Evolutionary conservation across 2,888 invertebrate genomes (phyloP).

Genomic region (Linnaemya tessellans): DNA sequence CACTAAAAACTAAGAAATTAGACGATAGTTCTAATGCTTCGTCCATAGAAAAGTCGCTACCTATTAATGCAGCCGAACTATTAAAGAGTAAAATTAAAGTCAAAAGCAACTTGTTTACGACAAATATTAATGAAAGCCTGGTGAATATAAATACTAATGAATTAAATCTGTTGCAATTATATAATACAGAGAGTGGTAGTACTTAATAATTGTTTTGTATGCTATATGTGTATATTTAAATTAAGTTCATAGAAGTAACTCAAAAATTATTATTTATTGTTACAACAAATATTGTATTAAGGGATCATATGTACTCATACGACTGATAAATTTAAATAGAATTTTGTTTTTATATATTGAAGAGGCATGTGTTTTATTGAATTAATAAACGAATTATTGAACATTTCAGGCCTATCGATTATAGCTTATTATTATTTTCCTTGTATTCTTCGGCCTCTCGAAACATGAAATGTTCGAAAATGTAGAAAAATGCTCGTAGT

Average conservation of each 20-base stretch:
- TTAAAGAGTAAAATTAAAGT: slow-evolving; percentile 80
- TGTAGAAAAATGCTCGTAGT: too few relatives aligned
- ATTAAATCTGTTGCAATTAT: slow-evolving; percentile 51
- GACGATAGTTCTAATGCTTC: background rate
- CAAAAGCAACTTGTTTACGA: slow-evolving; percentile 78
- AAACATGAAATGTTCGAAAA: too few relatives aligned
- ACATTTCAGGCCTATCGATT: too few relatives aligned
- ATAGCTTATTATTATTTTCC: too few relatives aligned
- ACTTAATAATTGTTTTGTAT: slow-evolving; percentile 36
- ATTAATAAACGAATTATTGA: too few relatives aligned
- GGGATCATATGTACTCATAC: background rate
- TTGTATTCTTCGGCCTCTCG: too few relatives aligned
- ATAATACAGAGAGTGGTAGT: slow-evolving; percentile 39
- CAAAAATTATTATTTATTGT: background rate
- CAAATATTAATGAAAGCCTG: slow-evolving; percentile 9
- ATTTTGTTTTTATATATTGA: background rate
- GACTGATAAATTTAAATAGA: background rate
- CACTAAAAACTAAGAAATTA: background rate
- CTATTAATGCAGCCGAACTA: slow-evolving; percentile 32
- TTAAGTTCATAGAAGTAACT: background rate
- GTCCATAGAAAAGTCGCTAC: slow-evolving; percentile 27
- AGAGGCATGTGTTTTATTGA: too few relatives aligned
- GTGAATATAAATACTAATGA: slow-evolving; percentile 39
- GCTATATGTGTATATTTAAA: slow-evolving; percentile 6
- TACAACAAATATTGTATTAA: background rate